Conservation (phyloP, 2,888 invertebrate species). For the Cybosia mesomella region DNA sequence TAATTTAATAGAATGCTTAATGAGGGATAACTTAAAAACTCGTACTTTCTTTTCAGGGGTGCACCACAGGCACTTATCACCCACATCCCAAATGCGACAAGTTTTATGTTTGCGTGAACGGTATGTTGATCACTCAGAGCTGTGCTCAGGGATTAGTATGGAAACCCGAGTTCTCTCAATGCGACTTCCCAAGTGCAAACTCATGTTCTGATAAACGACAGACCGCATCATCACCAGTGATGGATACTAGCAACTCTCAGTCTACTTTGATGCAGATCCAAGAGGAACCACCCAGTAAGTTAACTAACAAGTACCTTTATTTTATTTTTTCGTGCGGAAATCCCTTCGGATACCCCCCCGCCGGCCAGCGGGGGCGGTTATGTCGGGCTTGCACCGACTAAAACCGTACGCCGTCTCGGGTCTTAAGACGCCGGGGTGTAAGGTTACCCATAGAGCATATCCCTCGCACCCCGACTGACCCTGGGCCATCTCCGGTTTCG, state of each 20-base stretch:
- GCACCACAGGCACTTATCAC: slow-evolving; percentile 92
- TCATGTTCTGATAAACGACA: slow-evolving; percentile 85
- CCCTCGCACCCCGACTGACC: too few relatives aligned
- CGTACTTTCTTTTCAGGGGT: slow-evolving; percentile 67
- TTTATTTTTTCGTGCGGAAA: too few relatives aligned
- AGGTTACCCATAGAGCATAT: too few relatives aligned
- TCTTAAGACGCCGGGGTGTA: too few relatives aligned
- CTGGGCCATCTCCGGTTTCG: too few relatives aligned
- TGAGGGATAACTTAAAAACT: too few relatives aligned
- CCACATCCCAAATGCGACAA: slow-evolving; percentile 91
- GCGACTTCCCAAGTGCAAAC: slow-evolving; percentile 91
- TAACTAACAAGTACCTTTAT: not conserved
- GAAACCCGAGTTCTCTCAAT: slow-evolving; percentile 89
- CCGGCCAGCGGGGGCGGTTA: too few relatives aligned
- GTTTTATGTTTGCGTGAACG: slow-evolving; percentile 93
- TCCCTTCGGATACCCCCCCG: too few relatives aligned
- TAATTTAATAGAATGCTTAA: too few relatives aligned
- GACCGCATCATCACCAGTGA: slow-evolving; percentile 59
- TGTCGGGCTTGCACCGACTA: too few relatives aligned
- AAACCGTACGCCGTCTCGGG: too few relatives aligned
- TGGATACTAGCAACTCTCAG: slow-evolving; percentile 61
- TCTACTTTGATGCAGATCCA: slow-evolving; percentile 57
- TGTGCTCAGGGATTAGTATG: slow-evolving; percentile 93
- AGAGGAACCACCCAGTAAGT: slow-evolving; percentile 54
- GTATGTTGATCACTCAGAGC: slow-evolving; percentile 88